Evolutionary conservation across 1,140 invertebrate genomes (phyloP).

Genomic region (Agraylea sexmaculata): DNA sequence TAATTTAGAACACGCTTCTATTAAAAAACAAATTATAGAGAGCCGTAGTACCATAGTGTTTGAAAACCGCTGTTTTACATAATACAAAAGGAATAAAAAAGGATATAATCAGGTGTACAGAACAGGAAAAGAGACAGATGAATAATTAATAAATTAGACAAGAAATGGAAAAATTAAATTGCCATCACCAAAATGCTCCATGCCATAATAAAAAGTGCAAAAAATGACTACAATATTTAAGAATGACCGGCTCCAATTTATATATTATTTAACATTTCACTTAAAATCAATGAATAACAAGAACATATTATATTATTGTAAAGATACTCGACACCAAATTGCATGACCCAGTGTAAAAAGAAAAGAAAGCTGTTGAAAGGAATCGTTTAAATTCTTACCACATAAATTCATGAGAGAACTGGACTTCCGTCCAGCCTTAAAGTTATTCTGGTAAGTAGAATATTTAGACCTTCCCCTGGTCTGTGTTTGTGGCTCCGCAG

Average conservation of each 20-base stretch:
- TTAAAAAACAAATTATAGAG: too few relatives aligned
- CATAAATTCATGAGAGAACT: conserved; percentile 89
- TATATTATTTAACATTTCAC: not conserved
- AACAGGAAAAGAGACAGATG: not conserved
- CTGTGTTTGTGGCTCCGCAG: conserved; percentile 57
- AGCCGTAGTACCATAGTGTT: not conserved
- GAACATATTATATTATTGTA: not conserved
- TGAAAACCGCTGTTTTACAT: not conserved
- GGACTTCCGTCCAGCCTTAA: conserved; percentile 73
- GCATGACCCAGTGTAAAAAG: conserved; percentile 15
- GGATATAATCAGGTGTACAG: not conserved
- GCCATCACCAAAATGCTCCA: not conserved
- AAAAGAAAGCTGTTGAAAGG: conserved; percentile 17
- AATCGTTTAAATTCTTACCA: conserved; percentile 55
- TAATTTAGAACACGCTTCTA: too few relatives aligned
- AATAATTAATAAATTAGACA: not conserved
- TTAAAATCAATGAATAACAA: not conserved
- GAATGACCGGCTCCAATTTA: not conserved
- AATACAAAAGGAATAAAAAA: not conserved
- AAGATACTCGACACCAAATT: conserved; percentile 15
- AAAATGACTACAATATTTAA: not conserved
- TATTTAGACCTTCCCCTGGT: conserved; percentile 69
- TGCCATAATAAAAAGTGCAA: not conserved
- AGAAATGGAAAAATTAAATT: not conserved
- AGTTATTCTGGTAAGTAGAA: conserved; percentile 67